Conservation (phyloP, 1,140 invertebrate species). For the Sitodiplosis mosellana region DNA sequence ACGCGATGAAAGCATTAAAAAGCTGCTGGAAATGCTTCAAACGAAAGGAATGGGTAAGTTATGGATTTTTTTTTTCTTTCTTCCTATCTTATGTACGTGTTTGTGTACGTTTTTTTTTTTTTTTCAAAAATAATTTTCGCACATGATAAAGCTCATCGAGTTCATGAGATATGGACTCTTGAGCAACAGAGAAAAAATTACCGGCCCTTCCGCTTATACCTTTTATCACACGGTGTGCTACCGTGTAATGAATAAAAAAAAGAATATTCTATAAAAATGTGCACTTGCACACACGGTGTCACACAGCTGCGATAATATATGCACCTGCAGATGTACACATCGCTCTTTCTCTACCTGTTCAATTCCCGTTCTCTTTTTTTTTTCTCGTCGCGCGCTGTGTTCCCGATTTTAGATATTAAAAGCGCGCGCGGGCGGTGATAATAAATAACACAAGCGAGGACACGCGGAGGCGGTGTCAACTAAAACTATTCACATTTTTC, state of each 20-base stretch:
- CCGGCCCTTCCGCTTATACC: no score
- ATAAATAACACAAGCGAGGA: no score
- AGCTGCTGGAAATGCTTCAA: constrained; percentile 94
- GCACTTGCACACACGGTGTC: no score
- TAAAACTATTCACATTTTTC: constrained; percentile 1
- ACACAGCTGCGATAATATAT: not conserved
- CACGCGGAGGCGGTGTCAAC: no score
- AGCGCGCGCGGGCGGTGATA: no score
- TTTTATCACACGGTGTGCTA: no score
- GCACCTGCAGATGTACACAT: not conserved
- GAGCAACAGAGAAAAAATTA: no score
- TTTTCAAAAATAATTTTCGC: not conserved
- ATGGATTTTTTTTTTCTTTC: constrained; percentile 16
- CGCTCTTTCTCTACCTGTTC: not conserved
- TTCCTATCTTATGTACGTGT: no score
- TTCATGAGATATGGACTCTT: no score
- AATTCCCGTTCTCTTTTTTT: no score
- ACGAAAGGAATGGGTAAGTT: constrained; percentile 87
- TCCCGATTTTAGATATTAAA: no score
- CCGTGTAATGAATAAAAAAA: not conserved
- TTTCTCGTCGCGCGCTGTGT: no score
- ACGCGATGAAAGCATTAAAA: constrained; percentile 95
- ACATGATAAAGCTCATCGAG: not conserved
- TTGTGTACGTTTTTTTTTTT: not conserved
- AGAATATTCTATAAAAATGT: not conserved